Evolutionary conservation across 2,113 vertebrate species (phyloP).

Genomic region (Mystacornis crossleyi): DNA sequence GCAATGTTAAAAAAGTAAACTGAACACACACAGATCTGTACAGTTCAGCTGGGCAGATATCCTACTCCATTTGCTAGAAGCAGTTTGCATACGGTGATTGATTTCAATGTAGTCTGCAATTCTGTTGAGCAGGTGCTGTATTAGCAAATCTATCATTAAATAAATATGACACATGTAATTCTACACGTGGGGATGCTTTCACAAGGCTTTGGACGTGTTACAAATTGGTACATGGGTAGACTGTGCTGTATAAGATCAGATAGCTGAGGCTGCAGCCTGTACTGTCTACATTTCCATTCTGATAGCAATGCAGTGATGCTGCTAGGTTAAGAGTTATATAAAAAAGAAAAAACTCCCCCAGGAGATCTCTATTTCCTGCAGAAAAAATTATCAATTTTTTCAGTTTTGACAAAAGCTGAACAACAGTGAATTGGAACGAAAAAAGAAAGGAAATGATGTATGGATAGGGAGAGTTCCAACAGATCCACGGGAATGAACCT

Average conservation of each 20-base stretch:
- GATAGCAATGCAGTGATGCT: not conserved
- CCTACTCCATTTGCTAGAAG: not conserved
- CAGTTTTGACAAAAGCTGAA: not conserved
- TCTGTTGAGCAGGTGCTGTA: not conserved
- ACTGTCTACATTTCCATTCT: not conserved
- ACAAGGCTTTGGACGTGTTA: not conserved
- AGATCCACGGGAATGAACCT: not conserved
- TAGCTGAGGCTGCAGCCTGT: not conserved
- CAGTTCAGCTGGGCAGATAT: not conserved
- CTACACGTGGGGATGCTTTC: not conserved
- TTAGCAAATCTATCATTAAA: slow-evolving; percentile 54
- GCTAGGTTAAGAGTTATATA: not conserved
- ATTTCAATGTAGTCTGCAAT: not conserved
- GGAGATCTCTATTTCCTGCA: not conserved
- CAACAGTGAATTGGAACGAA: not conserved
- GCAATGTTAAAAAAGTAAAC: not conserved
- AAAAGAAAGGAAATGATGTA: not conserved
- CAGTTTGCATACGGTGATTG: not conserved
- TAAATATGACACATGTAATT: slow-evolving; percentile 55
- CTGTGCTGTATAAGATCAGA: not conserved
- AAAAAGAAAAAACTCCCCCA: not conserved
- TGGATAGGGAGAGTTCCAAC: not conserved
- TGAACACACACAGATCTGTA: not conserved
- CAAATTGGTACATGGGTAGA: not conserved
- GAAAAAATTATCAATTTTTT: not conserved